Percentiles rank a stretch among this genome's conserved stretches.
phyloP scores from a whole-genome alignment of 1,140 invertebrate genomes.

The Anastrepha obliqua region DNA sequence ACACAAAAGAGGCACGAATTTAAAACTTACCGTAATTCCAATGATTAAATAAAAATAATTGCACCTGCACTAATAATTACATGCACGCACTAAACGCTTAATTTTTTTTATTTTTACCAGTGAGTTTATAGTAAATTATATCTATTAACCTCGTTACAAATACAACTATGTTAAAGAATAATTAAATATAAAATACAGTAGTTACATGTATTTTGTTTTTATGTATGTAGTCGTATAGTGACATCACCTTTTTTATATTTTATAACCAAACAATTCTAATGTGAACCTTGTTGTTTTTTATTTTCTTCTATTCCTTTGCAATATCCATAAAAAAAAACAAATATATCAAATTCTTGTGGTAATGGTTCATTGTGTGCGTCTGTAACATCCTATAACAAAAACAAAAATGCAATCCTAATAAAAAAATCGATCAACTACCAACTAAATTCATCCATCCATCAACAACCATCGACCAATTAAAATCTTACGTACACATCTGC shows the following conservation, averaged over 20 bases:
- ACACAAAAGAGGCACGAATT: too few species aligned
- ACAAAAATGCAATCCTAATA: not conserved
- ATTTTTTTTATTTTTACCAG: too few species aligned
- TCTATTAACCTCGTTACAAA: too few species aligned
- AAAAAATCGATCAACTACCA: slow-evolving; percentile 33
- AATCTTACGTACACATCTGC: slow-evolving; percentile 19
- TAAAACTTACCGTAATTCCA: too few species aligned
- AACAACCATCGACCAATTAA: slow-evolving; percentile 48
- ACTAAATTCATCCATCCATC: slow-evolving; percentile 28
- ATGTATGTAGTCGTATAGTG: slow-evolving; percentile 7
- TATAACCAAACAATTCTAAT: slow-evolving; percentile 57
- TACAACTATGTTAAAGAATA: too few species aligned
- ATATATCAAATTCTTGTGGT: slow-evolving; percentile 53
- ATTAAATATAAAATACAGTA: too few species aligned
- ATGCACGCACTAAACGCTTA: too few species aligned
- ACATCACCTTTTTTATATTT: slow-evolving; percentile 30
- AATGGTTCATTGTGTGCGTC: slow-evolving; percentile 60
- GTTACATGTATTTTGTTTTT: not conserved
- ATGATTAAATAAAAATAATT: too few species aligned
- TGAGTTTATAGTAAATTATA: too few species aligned
- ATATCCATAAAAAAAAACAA: slow-evolving; percentile 27
- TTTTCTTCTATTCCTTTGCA: slow-evolving; percentile 60
- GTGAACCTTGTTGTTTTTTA: slow-evolving; percentile 58
- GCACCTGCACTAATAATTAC: too few species aligned
- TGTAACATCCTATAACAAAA: slow-evolving; percentile 38